Base-by-base conservation (phyloP, 2,797 vertebrate genomes). In the Pygocentrus nattereri region DNA sequence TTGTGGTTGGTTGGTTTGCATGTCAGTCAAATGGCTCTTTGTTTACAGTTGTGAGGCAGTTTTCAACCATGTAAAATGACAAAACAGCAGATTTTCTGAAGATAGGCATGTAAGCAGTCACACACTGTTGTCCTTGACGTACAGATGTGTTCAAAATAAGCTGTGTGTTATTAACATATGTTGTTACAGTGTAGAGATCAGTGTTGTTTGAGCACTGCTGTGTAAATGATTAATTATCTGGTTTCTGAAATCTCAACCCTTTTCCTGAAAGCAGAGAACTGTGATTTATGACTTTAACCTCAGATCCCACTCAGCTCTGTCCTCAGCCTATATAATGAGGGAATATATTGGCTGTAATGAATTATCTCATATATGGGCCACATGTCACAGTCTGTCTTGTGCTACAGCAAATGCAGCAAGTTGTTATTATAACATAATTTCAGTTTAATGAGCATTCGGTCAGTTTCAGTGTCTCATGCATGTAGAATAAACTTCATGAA, bases 401-500 rank as follows among this genome's bases (percentile, higher is more conserved):
- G 3, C 49, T 19, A 19, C 10, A 34, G n/a, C 38, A 23, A 10
- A 21, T 13, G 41, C 65, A 44, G 21, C 41, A 6, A 8, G 13
- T 7, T 27, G 68, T 79, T 67, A 75, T 69, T 75, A 41, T 18
- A 74, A 74, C 58, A 67, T 78, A 6, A 58, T 82, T 78, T 67
- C 2, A 62, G 64, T 34, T 34, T 78, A 74, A 78, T 50, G 70
- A 58, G 62, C 50, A 72, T 44, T 19, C 30, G 59, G 31, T 65
- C 75, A 56, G 56, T 41, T 74, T 52, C 76, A 30, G 58, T 27
- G 41, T 34, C 54, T 59, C 71, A 64, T 78, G 75, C 78, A 78
- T 83, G 74, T 64, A 44, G 47, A 71, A 83, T 61, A 79, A 83
- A 70, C 47, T 71, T 23, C 47, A 75, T 75, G 62, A 70, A 82